phyloP scores from a whole-genome alignment of 2,113 vertebrate species.

The Lepus timidus region DNA sequence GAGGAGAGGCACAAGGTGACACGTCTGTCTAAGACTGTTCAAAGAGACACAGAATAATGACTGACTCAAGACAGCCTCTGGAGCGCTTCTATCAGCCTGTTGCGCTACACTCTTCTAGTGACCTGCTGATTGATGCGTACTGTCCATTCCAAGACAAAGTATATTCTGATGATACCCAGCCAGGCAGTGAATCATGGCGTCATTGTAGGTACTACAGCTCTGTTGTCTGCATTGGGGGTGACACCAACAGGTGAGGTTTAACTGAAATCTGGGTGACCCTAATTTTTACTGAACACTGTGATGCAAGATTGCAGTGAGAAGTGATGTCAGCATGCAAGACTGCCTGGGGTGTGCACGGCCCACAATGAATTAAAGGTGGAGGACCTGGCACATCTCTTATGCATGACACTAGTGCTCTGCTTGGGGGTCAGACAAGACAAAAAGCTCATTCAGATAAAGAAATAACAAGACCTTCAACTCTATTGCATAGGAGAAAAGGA shows the following conservation, averaged over 20 bases:
- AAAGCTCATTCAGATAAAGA: not conserved
- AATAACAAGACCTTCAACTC: not conserved
- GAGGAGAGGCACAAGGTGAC: not conserved
- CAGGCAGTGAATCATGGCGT: not conserved
- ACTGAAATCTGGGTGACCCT: not conserved
- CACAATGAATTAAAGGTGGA: not conserved
- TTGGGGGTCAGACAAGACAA: not conserved
- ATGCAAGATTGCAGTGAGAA: not conserved
- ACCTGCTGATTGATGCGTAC: too few relatives aligned
- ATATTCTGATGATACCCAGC: not conserved
- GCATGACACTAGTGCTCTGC: too few relatives aligned
- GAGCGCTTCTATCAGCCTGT: not conserved
- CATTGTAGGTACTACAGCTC: not conserved
- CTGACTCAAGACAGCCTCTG: not conserved
- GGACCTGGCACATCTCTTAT: not conserved
- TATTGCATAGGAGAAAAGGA: not conserved
- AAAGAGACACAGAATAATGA: not conserved
- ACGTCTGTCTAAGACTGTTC: not conserved
- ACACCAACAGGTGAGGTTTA: not conserved
- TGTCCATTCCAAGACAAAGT: not conserved
- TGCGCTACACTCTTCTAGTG: not conserved
- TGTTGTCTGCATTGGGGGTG: not conserved
- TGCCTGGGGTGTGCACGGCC: rapidly evolving
- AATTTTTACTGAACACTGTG: not conserved
- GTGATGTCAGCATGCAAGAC: rapidly evolving